phyloP scores from a whole-genome alignment of 2,113 vertebrate species.

The Gasterosteus aculeatus region DNA sequence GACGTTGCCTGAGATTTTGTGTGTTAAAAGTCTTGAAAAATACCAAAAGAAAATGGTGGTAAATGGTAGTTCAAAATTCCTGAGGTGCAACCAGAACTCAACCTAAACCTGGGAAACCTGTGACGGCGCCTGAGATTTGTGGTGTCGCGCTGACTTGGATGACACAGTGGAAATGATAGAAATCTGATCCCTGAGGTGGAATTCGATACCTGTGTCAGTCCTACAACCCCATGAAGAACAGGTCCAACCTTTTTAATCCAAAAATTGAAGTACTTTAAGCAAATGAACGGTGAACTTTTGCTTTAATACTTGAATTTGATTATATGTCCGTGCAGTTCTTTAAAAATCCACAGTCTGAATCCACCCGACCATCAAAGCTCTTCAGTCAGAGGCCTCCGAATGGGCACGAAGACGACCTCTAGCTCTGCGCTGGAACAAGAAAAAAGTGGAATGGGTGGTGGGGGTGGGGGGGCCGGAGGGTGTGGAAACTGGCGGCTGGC shows the following conservation, averaged over 20 bases:
- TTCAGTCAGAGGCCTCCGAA: conserved; percentile 34
- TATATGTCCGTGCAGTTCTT: not conserved
- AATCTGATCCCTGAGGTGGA: conserved; percentile 55
- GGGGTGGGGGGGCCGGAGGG: not conserved
- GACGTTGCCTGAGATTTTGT: conserved; percentile 31
- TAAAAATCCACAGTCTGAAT: conserved; percentile 18
- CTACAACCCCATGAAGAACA: not conserved
- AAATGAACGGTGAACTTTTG: not conserved
- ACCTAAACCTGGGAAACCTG: conserved; percentile 22
- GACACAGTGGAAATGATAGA: conserved; percentile 17
- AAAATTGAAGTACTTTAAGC: conserved; percentile 1
- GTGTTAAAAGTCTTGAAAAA: not conserved
- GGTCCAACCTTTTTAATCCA: not conserved
- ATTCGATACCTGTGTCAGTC: conserved; percentile 1
- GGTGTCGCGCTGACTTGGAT: conserved; percentile 15
- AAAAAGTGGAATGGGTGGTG: not conserved
- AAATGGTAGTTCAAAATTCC: conserved; percentile 20
- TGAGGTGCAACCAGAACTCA: conserved; percentile 35
- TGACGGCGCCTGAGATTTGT: conserved; percentile 33
- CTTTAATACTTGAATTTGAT: conserved; percentile 6
- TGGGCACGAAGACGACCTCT: not conserved
- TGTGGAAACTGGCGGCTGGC: conserved; percentile 28
- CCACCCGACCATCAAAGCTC: conserved; percentile 10
- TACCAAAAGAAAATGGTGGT: conserved; percentile 10
- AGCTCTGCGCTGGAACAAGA: not conserved